phyloP scores from a whole-genome alignment of 2,113 vertebrate genomes.

The Bettongia penicillata region DNA sequence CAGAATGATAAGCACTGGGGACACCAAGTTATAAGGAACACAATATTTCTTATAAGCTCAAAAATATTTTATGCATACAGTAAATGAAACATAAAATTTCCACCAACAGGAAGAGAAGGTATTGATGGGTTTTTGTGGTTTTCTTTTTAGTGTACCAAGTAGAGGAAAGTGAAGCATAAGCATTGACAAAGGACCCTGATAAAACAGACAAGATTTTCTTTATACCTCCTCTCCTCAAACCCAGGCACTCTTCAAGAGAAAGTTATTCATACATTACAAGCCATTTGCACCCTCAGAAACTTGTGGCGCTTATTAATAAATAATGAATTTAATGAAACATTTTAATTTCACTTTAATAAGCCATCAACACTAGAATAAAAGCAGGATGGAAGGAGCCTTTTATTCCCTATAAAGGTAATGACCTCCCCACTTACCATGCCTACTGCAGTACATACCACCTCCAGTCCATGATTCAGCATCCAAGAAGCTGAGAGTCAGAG shows the following conservation, averaged over 20 bases:
- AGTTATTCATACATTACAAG: constrained; percentile 41
- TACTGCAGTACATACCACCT: neutral
- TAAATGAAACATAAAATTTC: neutral
- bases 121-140: neutral
- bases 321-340: constrained; percentile 63
- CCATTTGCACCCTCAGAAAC: constrained; percentile 43
- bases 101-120: neutral
- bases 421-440: neutral
- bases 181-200: neutral
- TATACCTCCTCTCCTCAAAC: neutral
- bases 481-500: neutral
- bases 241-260: constrained; percentile 38
- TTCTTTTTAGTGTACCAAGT: neutral
- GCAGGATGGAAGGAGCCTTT: constrained; percentile 28
- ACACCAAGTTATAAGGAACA: neutral
- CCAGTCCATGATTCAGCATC: too few species aligned
- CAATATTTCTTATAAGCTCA: neutral
- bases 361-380: constrained; percentile 57
- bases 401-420: constrained; percentile 7
- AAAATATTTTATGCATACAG: neutral
- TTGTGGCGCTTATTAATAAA: constrained; percentile 56
- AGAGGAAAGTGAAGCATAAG: neutral
- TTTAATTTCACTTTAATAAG: constrained; percentile 62
- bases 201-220: neutral
- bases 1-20: neutral